A percentile compares a stretch with the other conserved stretches of the same genome.
phyloP scores from a whole-genome alignment of 2,888 invertebrate species.

The Protula sp. region DNA sequence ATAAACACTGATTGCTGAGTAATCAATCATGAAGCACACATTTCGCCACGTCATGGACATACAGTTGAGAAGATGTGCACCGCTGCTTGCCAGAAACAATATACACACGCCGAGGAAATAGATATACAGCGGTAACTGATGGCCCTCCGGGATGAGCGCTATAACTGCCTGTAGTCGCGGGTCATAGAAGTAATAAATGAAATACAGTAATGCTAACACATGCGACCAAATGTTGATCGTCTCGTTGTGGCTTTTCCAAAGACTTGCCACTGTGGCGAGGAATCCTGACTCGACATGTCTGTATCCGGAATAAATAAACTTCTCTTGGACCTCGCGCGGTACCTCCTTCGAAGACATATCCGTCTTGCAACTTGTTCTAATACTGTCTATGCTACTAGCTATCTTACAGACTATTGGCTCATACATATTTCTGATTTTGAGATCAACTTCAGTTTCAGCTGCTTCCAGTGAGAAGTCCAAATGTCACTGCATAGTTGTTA shows the following conservation, averaged over 20 bases:
- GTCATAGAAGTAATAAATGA: neutral
- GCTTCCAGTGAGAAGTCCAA: too few relatives aligned
- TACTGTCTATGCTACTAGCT: too few relatives aligned
- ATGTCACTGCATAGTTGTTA: too few relatives aligned
- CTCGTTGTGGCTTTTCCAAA: neutral
- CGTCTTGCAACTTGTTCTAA: too few relatives aligned
- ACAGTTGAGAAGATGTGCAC: neutral
- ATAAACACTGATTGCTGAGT: neutral
- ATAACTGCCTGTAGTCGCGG: too few relatives aligned
- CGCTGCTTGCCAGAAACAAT: neutral
- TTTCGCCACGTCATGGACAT: neutral
- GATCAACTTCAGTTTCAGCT: too few relatives aligned
- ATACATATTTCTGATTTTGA: too few relatives aligned
- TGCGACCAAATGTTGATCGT: constrained; percentile 1
- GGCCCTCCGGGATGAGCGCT: neutral
- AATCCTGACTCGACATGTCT: neutral
- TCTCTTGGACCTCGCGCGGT: neutral
- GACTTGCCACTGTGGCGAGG: neutral
- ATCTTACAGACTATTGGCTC: too few relatives aligned
- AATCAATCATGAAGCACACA: neutral
- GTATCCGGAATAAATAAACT: neutral
- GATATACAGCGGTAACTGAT: neutral
- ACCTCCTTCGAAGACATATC: too few relatives aligned
- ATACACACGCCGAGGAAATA: neutral
- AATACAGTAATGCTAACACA: neutral